Conservation (phyloP, 2,888 invertebrate genomes). For the Furcula furcula region DNA sequence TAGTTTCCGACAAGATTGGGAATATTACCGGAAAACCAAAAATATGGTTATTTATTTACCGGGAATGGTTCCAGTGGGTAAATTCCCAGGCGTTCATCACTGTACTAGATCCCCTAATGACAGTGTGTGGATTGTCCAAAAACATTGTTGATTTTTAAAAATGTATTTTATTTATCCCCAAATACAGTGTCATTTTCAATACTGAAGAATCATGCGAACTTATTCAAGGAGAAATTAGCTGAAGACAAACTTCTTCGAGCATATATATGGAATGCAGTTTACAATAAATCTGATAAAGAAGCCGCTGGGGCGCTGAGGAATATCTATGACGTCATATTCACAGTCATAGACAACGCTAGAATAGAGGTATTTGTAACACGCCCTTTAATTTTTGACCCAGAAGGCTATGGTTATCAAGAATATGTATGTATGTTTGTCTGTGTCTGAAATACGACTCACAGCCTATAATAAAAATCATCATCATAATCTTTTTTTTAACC, state of each 20-base stretch:
- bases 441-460: too few species aligned
- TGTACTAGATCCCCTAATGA: too few species aligned
- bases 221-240: conserved; percentile 42
- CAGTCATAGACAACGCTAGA: conserved; percentile 11
- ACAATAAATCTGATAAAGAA: conserved; percentile 1
- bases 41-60: background rate
- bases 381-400: background rate
- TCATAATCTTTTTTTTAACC: too few species aligned
- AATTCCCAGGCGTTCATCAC: background rate
- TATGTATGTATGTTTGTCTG: too few species aligned
- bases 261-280: conserved; percentile 26
- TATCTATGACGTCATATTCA: conserved; percentile 28
- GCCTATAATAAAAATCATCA: too few species aligned
- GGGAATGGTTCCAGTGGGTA: background rate
- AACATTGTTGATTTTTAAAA: too few species aligned
- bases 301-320: conserved; percentile 26
- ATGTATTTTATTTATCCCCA: background rate
- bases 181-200: conserved; percentile 37
- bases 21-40: background rate
- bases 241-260: conserved; percentile 23
- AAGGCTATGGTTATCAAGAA: too few species aligned
- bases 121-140: too few species aligned
- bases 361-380: background rate
- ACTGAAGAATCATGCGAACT: conserved; percentile 32
- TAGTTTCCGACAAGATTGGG: too few species aligned